Evolutionary conservation across 2,797 vertebrate genomes (phyloP), one percentile per base, ranked within the genome.

Genomic region (Echiichthys vipera): DNA sequence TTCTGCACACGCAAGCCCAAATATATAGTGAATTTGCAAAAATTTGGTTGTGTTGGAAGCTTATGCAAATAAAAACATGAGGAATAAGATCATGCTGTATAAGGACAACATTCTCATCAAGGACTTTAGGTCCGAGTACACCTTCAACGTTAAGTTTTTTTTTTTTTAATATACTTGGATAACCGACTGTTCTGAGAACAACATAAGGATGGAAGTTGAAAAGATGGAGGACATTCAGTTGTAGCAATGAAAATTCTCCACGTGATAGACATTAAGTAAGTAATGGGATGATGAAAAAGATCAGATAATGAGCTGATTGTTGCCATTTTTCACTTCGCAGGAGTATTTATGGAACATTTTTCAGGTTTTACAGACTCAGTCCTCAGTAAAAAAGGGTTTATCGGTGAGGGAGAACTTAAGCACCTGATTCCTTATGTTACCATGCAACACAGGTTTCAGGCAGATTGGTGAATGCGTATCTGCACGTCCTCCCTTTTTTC

Each of bases 401-500:
- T 39, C 11, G 11, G 8, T 14, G 11, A 50, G 4, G 10, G 17
- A 29, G 24, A 55, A 32, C 22, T 32, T 1, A 17, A 49, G 17
- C 14, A 2, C 46, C 36, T 32, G 1, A 20, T 7, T 50, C 0
- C 24, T 24, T n/a, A 13, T 18, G 9, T 10, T 30, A 13, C 34
- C 27, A 2, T 13, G 39, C 76, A 2, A 5, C 25, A 68, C 40
- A 0, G 10, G 40, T 80, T 51, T 42, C 34, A 22, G 20, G 49
- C 58, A 36, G 50, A 62, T 40, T 15, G 14, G 24, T 5, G 45
- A 7, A 24, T 49, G 72, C 6, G 30, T 67, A 51, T 46, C 53
- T 43, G 76, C 66, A 70, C 24, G 17, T 69, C 37, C 57, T 77
- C 62, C 24, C 49, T 61, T 71, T 20, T 61, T 71, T 20, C 56